Percentiles rank a stretch among this genome's conserved stretches.
Conservation (phyloP, 2,797 vertebrate genomes). For the Labeo calbasu region DNA sequence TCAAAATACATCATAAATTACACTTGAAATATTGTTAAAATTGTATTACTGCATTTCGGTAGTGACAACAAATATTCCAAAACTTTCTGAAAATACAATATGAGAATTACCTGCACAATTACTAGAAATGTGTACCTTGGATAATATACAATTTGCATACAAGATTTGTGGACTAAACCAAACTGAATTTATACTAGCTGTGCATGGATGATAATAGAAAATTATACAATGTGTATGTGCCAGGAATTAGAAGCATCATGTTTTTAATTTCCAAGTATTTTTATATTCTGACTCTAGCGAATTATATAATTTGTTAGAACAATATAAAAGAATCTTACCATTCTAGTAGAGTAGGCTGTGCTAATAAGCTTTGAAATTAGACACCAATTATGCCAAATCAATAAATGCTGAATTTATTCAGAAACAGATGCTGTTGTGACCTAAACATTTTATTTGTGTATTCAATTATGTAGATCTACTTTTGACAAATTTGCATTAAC, state of each 20-base stretch:
- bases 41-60: no score
- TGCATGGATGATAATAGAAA: neutral
- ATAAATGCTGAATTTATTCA: neutral
- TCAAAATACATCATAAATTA: no score
- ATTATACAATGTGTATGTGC: neutral
- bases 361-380: neutral
- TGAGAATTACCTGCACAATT: no score
- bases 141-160: no score
- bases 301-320: neutral
- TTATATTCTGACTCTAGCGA: neutral
- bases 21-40: no score
- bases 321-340: neutral
- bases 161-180: no score
- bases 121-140: no score
- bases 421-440: slow-evolving; percentile 6
- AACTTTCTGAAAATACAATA: no score
- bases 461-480: neutral
- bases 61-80: no score
- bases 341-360: neutral
- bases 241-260: neutral
- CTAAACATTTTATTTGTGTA: neutral
- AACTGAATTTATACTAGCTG: slow-evolving; percentile 4
- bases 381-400: neutral
- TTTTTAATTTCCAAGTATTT: neutral
- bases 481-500: neutral